Conservation (phyloP, 2,888 invertebrate species). For the Proisotoma minuta region DNA sequence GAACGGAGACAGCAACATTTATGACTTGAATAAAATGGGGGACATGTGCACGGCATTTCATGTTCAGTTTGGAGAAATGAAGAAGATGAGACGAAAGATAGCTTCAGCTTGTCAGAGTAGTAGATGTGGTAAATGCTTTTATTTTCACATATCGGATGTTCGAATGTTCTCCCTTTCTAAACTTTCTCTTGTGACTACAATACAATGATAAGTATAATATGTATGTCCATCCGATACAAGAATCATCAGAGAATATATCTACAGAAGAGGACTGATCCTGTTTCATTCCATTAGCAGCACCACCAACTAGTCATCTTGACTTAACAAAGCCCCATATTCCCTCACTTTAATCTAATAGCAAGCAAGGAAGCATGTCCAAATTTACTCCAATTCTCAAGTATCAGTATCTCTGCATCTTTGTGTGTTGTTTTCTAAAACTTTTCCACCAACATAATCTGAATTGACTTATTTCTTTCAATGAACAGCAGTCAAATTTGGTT, state of each 20-base stretch:
- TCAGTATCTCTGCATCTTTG: background rate
- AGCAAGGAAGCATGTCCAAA: constrained; percentile 10
- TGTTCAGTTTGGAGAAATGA: constrained; percentile 8
- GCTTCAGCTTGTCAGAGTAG: constrained; percentile 24
- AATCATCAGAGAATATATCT: too few relatives aligned
- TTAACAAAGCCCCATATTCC: constrained; percentile 18
- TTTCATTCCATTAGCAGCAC: constrained; percentile 41
- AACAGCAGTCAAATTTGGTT: too few relatives aligned
- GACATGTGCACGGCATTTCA: too few relatives aligned
- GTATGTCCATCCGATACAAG: constrained; percentile 6
- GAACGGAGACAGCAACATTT: too few relatives aligned
- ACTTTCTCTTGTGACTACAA: constrained; percentile 4
- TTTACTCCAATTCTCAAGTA: constrained; percentile 1
- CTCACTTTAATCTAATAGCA: constrained; percentile 32
- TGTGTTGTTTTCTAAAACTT: too few relatives aligned
- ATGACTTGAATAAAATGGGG: too few relatives aligned
- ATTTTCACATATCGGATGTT: constrained; percentile 42
- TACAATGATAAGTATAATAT: background rate
- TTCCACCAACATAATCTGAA: too few relatives aligned
- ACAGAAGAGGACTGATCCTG: constrained; percentile 29
- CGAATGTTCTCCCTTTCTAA: constrained; percentile 6
- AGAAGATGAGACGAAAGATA: constrained; percentile 22
- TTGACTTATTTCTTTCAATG: too few relatives aligned
- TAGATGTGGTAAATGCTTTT: constrained; percentile 45
- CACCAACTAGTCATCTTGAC: background rate